phyloP scores from a whole-genome alignment of 2,113 vertebrate species.

The Lathamus discolor region DNA sequence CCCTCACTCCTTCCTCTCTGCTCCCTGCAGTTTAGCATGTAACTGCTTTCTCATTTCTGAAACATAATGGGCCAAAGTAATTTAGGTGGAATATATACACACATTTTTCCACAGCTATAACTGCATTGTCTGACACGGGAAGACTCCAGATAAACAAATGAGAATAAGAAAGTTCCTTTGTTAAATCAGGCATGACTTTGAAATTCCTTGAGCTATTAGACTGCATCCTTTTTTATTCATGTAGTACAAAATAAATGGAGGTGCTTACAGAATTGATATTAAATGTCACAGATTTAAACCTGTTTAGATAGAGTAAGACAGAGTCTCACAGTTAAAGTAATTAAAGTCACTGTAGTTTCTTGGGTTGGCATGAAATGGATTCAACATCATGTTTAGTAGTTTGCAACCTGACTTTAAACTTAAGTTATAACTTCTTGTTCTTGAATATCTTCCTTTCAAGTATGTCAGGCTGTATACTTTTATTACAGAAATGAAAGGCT shows the following conservation, averaged over 20 bases:
- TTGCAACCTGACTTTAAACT: background rate
- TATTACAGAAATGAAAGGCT: background rate
- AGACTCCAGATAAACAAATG: background rate
- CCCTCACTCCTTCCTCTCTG: fast-evolving
- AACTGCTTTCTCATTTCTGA: background rate
- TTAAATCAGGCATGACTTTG: background rate
- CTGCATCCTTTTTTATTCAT: background rate
- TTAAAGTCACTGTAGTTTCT: background rate
- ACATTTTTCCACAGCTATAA: background rate
- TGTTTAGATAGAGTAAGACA: background rate
- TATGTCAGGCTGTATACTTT: background rate
- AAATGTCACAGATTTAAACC: background rate
- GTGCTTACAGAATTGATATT: background rate
- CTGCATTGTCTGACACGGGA: background rate
- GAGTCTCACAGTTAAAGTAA: background rate
- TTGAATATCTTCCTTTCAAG: background rate
- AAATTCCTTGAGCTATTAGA: background rate
- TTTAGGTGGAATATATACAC: background rate
- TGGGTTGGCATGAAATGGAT: background rate
- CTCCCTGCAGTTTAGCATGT: background rate
- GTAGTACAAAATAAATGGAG: background rate
- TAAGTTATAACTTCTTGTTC: background rate
- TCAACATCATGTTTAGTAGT: fast-evolving
- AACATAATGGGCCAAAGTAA: background rate
- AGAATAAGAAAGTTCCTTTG: background rate